These are phyloP conservation scores for Caenorhabditis briggsae DNA, from an alignment of 1,140 invertebrate genomes.

Conservation along the genomic window DNA sequence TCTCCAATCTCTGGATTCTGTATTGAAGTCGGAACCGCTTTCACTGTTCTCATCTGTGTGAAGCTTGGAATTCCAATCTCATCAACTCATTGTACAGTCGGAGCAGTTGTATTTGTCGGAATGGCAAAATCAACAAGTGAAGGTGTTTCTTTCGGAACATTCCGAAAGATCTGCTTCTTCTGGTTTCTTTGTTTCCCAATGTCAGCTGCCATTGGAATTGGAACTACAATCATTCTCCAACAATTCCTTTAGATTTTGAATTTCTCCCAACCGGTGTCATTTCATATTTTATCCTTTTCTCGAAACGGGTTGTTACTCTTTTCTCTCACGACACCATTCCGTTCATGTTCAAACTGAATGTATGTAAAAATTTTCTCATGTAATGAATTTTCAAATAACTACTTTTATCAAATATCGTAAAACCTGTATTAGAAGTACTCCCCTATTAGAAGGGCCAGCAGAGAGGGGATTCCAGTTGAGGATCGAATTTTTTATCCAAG, in stretches of 20 bases:
- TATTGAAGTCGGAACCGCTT: conserved; percentile 93
- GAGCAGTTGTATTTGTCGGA: conserved; percentile 66
- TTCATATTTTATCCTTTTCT: not conserved
- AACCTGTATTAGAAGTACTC: too few relatives aligned
- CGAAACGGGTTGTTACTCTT: not conserved
- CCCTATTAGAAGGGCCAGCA: too few relatives aligned
- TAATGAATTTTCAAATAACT: not conserved
- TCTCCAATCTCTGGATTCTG: conserved; percentile 84
- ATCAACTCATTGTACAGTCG: conserved; percentile 96
- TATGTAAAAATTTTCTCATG: not conserved
- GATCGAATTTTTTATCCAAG: too few relatives aligned
- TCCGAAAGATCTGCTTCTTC: conserved; percentile 90
- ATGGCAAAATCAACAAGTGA: conserved; percentile 61
- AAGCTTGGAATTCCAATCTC: conserved; percentile 94
- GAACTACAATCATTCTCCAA: conserved; percentile 86
- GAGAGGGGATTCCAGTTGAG: too few relatives aligned
- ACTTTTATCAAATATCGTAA: too few relatives aligned
- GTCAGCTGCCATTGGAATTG: conserved; percentile 83
- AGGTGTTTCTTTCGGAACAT: conserved; percentile 80
- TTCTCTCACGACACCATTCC: not conserved
- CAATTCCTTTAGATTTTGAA: conserved; percentile 39
- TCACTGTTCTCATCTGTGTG: conserved; percentile 92
- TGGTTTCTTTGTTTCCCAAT: conserved; percentile 95
- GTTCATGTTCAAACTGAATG: conserved; percentile 6
- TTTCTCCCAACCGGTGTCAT: not conserved